Evolutionary conservation across 2,797 vertebrate genomes (phyloP).

Genomic region (Loris lydekkerianus): DNA sequence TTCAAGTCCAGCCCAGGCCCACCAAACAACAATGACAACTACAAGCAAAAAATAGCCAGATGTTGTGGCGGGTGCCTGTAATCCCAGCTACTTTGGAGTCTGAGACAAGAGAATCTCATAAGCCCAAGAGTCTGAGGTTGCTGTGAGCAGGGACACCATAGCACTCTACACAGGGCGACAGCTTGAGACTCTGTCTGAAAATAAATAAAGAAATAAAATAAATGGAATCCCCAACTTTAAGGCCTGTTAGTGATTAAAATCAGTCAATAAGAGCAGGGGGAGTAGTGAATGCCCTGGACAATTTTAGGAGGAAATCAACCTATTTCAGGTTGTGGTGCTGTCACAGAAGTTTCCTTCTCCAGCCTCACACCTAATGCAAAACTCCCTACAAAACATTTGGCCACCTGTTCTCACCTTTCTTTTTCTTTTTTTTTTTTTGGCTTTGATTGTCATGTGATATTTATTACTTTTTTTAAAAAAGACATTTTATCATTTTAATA

Average conservation of each 20-base stretch:
- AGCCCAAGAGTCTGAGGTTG: too few species aligned
- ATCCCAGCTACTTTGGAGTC: too few species aligned
- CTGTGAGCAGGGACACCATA: too few species aligned
- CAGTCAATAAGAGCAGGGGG: not conserved
- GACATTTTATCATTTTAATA: not conserved
- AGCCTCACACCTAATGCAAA: not conserved
- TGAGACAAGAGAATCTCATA: too few species aligned
- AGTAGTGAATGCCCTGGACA: not conserved
- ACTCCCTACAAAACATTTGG: not conserved
- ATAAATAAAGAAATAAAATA: not conserved
- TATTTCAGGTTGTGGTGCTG: not conserved
- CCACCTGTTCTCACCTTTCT: not conserved
- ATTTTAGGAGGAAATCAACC: not conserved
- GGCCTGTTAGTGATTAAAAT: not conserved
- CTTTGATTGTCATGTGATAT: not conserved
- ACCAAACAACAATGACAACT: too few species aligned
- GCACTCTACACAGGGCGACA: too few species aligned
- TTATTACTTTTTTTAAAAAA: slow-evolving; percentile 13
- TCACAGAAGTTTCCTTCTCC: not conserved
- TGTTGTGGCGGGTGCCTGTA: too few species aligned
- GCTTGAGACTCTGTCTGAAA: too few species aligned
- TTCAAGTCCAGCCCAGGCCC: too few species aligned
- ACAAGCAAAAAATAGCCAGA: too few species aligned
- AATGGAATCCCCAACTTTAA: not conserved
- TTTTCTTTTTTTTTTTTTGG: not conserved